phyloP scores from a whole-genome alignment of 2,113 vertebrate species.

The Dinomys branickii region DNA sequence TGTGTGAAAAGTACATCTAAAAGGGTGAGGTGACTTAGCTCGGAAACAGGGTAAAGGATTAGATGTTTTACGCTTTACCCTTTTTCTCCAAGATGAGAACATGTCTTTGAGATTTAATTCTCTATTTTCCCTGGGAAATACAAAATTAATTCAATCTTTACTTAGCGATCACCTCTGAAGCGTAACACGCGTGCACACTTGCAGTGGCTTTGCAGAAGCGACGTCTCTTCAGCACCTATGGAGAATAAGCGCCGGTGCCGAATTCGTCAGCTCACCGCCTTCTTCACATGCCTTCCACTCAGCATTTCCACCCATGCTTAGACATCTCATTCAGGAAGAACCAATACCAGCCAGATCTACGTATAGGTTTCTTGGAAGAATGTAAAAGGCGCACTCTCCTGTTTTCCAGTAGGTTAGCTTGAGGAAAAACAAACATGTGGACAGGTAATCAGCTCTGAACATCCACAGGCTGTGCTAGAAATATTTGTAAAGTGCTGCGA shows the following conservation, averaged over 20 bases:
- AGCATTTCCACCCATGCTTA: not conserved
- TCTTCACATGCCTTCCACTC: not conserved
- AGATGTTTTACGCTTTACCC: slow-evolving; percentile 33
- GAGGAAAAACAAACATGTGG: not conserved
- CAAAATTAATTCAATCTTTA: slow-evolving; percentile 70
- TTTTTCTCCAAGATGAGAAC: slow-evolving; percentile 44
- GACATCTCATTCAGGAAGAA: slow-evolving; percentile 22
- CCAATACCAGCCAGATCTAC: not conserved
- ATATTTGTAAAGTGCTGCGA: not conserved
- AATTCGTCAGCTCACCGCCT: not conserved
- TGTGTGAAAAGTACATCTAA: slow-evolving; percentile 8
- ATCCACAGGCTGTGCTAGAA: not conserved
- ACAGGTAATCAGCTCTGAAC: not conserved
- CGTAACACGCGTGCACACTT: slow-evolving; percentile 33
- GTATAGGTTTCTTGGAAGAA: not conserved
- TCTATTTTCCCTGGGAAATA: slow-evolving; percentile 61
- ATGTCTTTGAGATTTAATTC: slow-evolving; percentile 67
- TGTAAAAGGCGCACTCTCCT: not conserved
- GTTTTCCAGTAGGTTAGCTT: not conserved
- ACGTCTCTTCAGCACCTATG: not conserved
- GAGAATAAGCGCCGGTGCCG: not conserved
- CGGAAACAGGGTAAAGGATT: slow-evolving; percentile 47
- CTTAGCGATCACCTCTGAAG: slow-evolving; percentile 66
- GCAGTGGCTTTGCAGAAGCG: slow-evolving; percentile 29
- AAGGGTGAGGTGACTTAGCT: slow-evolving; percentile 3